These are phyloP conservation scores for Mus musculus DNA, from an alignment of 2,113 vertebrate species.

Conservation along the genomic window GRCm39 chr13:109495001-109495500, in stretches of 20 bases:
- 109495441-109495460: not conserved
- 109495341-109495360: not conserved
- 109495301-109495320: not conserved
- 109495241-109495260: not conserved
- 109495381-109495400: not conserved
- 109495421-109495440: not conserved
- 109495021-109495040: not conserved
- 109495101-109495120: not conserved
- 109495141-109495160: not conserved
- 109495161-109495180: not conserved
- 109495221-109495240: not conserved
- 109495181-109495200: not conserved
- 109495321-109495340: not conserved
- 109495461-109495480: not conserved
- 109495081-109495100: not conserved
- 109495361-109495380: not conserved
- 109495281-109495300: not conserved
- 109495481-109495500: conserved; percentile 25
- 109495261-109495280: not conserved
- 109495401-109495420: conserved; percentile 31
- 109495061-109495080: no score
- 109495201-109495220: not conserved
- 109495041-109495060: not conserved
- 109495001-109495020: not conserved
- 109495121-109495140: not conserved